A percentile compares a stretch with the other conserved stretches of the same genome.
Evolutionary conservation across 2,888 invertebrate genomes (phyloP).

Genomic region (Hemicrepidius hirtus): DNA sequence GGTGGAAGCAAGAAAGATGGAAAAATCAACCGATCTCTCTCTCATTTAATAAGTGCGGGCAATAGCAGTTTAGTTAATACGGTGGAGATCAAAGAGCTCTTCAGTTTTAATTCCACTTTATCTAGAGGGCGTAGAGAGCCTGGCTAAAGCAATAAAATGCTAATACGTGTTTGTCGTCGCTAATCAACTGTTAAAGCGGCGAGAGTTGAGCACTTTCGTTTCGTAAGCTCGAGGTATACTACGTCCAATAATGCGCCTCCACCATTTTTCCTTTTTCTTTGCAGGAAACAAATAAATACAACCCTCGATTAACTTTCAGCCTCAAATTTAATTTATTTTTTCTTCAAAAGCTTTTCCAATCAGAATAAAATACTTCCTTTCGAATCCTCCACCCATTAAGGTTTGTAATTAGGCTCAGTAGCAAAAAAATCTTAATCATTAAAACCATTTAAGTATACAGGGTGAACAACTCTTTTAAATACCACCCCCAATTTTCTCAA

Average conservation of each 20-base stretch:
- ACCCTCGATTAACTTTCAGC: background rate
- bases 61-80: slow-evolving; percentile 72
- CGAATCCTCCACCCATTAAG: too few relatives aligned
- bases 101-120: slow-evolving; percentile 77
- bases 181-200: slow-evolving; percentile 74
- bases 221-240: slow-evolving; percentile 25
- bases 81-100: slow-evolving; percentile 74
- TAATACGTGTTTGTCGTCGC: slow-evolving; percentile 81
- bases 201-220: slow-evolving; percentile 50
- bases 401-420: too few relatives aligned
- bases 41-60: slow-evolving; percentile 71
- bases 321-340: background rate
- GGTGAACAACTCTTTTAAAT: too few relatives aligned
- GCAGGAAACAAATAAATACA: background rate
- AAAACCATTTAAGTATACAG: too few relatives aligned
- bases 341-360: background rate
- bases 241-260: slow-evolving; percentile 17
- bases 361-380: too few relatives aligned
- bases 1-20: slow-evolving; percentile 53
- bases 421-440: too few relatives aligned
- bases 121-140: slow-evolving; percentile 73
- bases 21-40: slow-evolving; percentile 62
- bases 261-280: background rate
- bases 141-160: slow-evolving; percentile 80
- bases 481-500: too few relatives aligned